These are phyloP conservation scores for Drosophila subpulchrella DNA, from an alignment of 1,140 invertebrate genomes.

Conservation along the genomic window DNA sequence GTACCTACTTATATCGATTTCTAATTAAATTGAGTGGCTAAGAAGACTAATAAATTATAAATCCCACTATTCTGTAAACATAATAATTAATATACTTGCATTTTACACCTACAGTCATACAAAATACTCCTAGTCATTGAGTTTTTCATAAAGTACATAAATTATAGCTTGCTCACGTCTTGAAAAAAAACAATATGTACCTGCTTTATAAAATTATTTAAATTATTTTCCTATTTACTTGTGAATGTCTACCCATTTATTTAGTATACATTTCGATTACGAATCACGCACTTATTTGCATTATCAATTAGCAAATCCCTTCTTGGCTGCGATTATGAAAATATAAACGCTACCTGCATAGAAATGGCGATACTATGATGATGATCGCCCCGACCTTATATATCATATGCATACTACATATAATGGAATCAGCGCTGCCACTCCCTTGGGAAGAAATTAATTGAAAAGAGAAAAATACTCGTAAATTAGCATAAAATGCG, in stretches of 20 bases:
- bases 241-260: background rate
- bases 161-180: background rate
- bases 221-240: conserved; percentile 13
- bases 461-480: conserved; percentile 60
- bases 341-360: conserved; percentile 35
- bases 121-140: background rate
- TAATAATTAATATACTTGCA: conserved; percentile 3
- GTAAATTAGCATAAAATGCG: conserved; percentile 72
- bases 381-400: conserved; percentile 3
- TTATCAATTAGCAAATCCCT: conserved; percentile 56
- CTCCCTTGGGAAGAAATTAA: conserved; percentile 47
- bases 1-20: background rate
- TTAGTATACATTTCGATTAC: conserved; percentile 4
- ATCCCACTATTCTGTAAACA: background rate
- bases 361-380: conserved; percentile 16
- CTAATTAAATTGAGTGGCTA: background rate
- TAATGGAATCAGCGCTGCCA: conserved; percentile 29
- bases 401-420: conserved; percentile 15
- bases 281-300: conserved; percentile 25
- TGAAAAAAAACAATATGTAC: background rate
- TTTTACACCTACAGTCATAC: background rate
- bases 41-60: too few species aligned
- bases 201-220: background rate
- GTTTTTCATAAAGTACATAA: background rate
- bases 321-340: background rate